Conservation (phyloP, 1,140 invertebrate genomes). For the Nephila pilipes region DNA sequence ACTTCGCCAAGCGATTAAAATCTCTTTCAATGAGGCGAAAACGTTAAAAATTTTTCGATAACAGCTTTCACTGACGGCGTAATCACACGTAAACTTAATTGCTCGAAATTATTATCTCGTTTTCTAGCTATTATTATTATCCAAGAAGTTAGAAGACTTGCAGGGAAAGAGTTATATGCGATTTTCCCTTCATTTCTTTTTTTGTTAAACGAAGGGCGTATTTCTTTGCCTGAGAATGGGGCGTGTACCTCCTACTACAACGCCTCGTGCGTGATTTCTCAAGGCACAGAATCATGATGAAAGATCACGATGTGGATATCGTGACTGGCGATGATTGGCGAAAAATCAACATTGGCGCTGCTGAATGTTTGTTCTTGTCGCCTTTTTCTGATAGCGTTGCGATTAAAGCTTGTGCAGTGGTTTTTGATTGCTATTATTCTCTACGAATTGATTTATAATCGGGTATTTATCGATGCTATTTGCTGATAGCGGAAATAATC, state of each 20-base stretch:
- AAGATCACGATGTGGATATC: not conserved
- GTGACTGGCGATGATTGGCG: conserved; percentile 14
- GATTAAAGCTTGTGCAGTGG: not conserved
- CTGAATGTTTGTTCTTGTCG: conserved; percentile 26
- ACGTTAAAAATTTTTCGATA: not conserved
- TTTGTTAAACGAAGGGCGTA: conserved; percentile 5
- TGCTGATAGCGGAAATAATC: not conserved
- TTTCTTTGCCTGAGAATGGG: not conserved
- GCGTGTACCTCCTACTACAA: not conserved
- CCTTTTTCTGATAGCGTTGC: not conserved
- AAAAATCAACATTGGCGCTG: conserved; percentile 50
- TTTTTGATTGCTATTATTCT: conserved; percentile 20
- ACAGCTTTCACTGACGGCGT: conserved; percentile 17
- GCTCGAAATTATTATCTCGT: conserved; percentile 56
- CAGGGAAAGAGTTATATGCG: not conserved
- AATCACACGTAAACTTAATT: conserved; percentile 58
- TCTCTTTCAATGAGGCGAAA: not conserved
- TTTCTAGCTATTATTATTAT: conserved; percentile 12
- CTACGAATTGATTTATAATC: conserved; percentile 52
- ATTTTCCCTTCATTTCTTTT: not conserved
- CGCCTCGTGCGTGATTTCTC: conserved; percentile 50
- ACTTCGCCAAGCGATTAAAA: conserved; percentile 11
- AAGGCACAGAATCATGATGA: not conserved
- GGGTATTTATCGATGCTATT: not conserved
- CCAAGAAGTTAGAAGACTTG: not conserved